A percentile compares a stretch with the other conserved stretches of the same genome.
Conservation (phyloP, 2,113 vertebrate genomes). For the Microtus pennsylvanicus region DNA sequence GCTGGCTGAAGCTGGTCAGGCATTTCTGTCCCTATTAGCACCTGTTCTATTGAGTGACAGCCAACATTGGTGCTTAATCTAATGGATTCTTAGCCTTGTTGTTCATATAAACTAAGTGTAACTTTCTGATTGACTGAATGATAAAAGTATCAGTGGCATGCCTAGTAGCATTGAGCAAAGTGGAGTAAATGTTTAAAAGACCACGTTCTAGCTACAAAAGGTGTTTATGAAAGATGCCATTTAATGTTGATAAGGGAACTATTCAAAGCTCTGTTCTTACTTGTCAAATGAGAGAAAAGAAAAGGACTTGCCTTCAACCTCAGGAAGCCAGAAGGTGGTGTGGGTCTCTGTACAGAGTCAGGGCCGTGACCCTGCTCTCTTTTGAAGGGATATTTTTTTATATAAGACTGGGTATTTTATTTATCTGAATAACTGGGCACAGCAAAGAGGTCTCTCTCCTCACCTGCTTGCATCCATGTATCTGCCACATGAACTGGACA, state of each 20-base stretch:
- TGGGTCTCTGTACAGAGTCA: not conserved
- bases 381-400: not conserved
- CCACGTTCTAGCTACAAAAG: not conserved
- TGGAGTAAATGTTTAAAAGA: conserved; percentile 4
- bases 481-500: not conserved
- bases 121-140: conserved; percentile 39
- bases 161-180: not conserved
- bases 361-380: not conserved
- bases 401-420: not conserved
- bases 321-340: not conserved
- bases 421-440: not conserved
- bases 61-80: not conserved
- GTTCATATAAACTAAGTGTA: conserved; percentile 24
- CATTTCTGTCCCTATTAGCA: conserved; percentile 1
- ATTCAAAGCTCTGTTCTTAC: not conserved
- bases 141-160: not conserved
- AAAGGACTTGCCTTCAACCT: not conserved
- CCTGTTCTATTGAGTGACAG: conserved; percentile 16
- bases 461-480: not conserved
- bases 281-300: conserved; percentile 30
- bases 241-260: not conserved
- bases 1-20: not conserved
- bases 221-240: not conserved
- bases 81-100: not conserved
- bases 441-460: not conserved